Conservation (phyloP, 2,888 invertebrate species). For the Drosophila paramelanica region DNA sequence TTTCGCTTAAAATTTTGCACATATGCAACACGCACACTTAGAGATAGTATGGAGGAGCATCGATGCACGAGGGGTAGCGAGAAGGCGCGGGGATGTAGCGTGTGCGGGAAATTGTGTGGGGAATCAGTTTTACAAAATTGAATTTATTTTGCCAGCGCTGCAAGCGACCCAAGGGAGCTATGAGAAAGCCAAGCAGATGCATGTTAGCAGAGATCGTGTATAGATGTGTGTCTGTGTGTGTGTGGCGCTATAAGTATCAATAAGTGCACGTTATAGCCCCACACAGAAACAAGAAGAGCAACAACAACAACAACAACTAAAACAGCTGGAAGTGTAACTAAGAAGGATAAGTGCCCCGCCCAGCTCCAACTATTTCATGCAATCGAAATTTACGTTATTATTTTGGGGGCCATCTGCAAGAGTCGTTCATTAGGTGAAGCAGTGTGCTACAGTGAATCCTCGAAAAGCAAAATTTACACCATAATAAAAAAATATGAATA, state of each 20-base stretch:
- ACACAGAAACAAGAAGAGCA: constrained; percentile 19
- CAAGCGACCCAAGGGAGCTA: constrained; percentile 64
- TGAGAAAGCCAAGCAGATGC: constrained; percentile 53
- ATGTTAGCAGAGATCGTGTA: constrained; percentile 13
- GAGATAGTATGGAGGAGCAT: constrained; percentile 15
- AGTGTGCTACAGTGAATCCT: not conserved
- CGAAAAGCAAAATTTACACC: not conserved
- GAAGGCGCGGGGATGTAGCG: constrained; percentile 11
- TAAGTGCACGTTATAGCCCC: constrained; percentile 68
- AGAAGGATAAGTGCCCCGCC: constrained; percentile 72
- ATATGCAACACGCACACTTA: constrained; percentile 69
- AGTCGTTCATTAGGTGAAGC: constrained; percentile 30
- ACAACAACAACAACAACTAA: constrained; percentile 30
- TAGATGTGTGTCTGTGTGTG: constrained; percentile 7
- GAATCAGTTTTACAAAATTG: constrained; percentile 80
- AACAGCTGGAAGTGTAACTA: constrained; percentile 73
- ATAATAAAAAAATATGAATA: not conserved
- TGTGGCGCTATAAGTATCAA: constrained; percentile 77
- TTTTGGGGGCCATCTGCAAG: constrained; percentile 45
- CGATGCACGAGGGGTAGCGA: constrained; percentile 4
- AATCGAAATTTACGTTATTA: constrained; percentile 72
- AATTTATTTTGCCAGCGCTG: constrained; percentile 76
- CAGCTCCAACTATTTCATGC: constrained; percentile 38
- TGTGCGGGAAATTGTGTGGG: constrained; percentile 74
- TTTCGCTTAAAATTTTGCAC: constrained; percentile 76